Conservation (phyloP, 2,797 vertebrate species). For the Gymnocypris eckloni region DNA sequence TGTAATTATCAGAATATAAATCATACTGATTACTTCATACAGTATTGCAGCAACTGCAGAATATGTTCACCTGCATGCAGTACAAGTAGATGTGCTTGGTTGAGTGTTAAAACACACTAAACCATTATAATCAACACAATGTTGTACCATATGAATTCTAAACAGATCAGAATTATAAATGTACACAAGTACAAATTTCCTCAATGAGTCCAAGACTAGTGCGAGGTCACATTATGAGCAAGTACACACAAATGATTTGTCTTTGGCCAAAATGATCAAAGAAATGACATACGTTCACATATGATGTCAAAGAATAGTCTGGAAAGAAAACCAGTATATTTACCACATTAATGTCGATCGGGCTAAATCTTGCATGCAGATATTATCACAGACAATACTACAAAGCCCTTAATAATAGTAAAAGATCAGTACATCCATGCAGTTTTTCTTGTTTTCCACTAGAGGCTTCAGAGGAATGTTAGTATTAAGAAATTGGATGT, state of each 20-base stretch:
- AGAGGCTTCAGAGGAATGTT: neutral
- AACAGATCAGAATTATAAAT: constrained; percentile 33
- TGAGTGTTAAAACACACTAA: constrained; percentile 65
- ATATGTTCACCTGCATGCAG: constrained; percentile 49
- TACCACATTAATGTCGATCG: constrained; percentile 20
- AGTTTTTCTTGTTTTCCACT: constrained; percentile 14
- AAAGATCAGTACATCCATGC: constrained; percentile 41
- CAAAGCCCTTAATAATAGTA: constrained; percentile 42
- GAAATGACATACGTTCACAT: neutral
- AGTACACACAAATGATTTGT: neutral
- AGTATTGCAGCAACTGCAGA: constrained; percentile 41
- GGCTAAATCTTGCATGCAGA: constrained; percentile 55
- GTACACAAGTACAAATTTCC: constrained; percentile 45
- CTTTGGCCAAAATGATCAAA: constrained; percentile 34
- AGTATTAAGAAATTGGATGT: neutral
- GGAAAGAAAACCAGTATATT: constrained; percentile 18
- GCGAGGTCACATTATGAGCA: constrained; percentile 21
- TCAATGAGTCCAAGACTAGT: constrained; percentile 16
- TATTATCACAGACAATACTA: constrained; percentile 47
- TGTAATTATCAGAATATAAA: constrained; percentile 32
- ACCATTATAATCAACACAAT: constrained; percentile 42
- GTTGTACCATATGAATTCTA: constrained; percentile 36
- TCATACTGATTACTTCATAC: constrained; percentile 12
- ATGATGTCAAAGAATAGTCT: constrained; percentile 1
- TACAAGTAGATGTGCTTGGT: constrained; percentile 47